These are phyloP conservation scores for Holacanthus passer DNA, from an alignment of 2,113 vertebrate species.

Conservation along the genomic window DNA sequence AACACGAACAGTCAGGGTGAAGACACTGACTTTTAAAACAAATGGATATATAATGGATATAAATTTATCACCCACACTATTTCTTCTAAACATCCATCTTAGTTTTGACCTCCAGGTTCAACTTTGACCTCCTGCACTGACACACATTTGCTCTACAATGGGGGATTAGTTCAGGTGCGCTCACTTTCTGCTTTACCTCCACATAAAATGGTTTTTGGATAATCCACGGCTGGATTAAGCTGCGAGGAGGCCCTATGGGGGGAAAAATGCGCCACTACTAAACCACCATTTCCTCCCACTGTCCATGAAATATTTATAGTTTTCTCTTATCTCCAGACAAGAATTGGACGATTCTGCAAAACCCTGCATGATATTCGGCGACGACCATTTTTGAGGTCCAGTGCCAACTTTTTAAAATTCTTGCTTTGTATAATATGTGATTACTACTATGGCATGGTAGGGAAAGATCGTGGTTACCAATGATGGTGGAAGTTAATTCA, in stretches of 20 bases:
- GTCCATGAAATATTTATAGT: constrained; percentile 13
- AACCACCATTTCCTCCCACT: constrained; percentile 10
- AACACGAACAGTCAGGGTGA: neutral
- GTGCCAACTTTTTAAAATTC: neutral
- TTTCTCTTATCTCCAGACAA: constrained; percentile 9
- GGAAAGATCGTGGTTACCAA: neutral
- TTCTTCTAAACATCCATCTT: constrained; percentile 4
- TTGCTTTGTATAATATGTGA: neutral
- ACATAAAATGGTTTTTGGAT: constrained; percentile 6
- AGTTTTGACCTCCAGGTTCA: neutral
- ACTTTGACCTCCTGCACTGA: neutral
- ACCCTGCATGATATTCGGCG: constrained; percentile 12
- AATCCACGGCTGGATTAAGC: constrained; percentile 32
- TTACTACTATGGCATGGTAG: too few relatives aligned
- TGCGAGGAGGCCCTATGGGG: neutral
- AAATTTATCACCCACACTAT: neutral
- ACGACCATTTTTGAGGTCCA: neutral
- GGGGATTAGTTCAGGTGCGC: neutral
- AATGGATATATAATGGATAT: too few relatives aligned
- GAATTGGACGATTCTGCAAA: constrained; percentile 10
- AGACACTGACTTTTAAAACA: too few relatives aligned
- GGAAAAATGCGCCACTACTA: too few relatives aligned
- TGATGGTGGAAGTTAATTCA: neutral
- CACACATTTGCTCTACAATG: neutral
- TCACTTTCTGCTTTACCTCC: constrained; percentile 8